These are phyloP conservation scores for Rallus limicola DNA, from an alignment of 2,113 vertebrate genomes.

Conservation along the genomic window DNA sequence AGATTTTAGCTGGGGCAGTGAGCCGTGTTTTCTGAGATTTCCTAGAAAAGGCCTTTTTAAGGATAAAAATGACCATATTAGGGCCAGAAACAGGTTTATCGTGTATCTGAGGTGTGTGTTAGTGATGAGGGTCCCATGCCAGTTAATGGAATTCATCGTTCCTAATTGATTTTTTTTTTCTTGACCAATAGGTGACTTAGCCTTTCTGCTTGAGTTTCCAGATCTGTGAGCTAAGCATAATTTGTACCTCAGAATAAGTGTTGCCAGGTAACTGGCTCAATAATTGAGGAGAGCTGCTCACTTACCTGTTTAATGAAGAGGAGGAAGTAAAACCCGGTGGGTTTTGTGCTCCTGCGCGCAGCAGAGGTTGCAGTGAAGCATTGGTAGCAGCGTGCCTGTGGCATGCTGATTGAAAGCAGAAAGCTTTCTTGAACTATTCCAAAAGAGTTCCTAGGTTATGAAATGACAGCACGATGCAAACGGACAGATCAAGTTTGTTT, in stretches of 20 bases:
- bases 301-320: background rate
- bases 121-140: background rate
- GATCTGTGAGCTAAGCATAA: background rate
- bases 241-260: background rate
- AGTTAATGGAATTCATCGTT: background rate
- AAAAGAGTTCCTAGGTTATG: background rate
- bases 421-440: background rate
- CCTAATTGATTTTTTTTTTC: background rate
- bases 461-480: background rate
- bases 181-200: background rate
- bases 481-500: background rate
- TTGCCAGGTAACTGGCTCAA: constrained; percentile 10
- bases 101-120: background rate
- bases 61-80: background rate
- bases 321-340: background rate
- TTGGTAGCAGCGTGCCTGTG: fast-evolving
- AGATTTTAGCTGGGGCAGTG: background rate
- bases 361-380: background rate
- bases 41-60: background rate
- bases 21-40: background rate
- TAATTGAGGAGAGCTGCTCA: background rate
- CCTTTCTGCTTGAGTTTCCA: background rate
- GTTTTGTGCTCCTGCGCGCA: background rate
- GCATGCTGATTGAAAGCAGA: background rate
- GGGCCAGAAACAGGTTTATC: background rate